These are phyloP conservation scores for Autographa gamma DNA, from an alignment of 2,888 invertebrate genomes.

Conservation along the genomic window DNA sequence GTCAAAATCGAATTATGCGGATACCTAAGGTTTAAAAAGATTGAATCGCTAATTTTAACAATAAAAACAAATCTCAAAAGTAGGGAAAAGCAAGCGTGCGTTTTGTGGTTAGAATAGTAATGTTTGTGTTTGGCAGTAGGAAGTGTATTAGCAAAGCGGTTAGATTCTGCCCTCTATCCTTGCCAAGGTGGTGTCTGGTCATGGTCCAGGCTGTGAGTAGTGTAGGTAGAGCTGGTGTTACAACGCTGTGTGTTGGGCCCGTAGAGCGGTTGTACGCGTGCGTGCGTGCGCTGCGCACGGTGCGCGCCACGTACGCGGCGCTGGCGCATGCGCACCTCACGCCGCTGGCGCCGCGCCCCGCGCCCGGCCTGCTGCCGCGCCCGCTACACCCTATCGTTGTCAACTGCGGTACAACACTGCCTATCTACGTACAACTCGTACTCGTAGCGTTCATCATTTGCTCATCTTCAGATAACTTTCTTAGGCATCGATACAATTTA, in stretches of 20 bases:
- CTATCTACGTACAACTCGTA: neutral
- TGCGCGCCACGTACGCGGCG: slow-evolving; percentile 63
- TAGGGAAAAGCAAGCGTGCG: too few species aligned
- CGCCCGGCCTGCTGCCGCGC: slow-evolving; percentile 50
- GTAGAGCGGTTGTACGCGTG: slow-evolving; percentile 56
- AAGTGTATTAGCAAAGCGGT: neutral
- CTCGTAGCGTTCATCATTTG: neutral
- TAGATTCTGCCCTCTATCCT: neutral
- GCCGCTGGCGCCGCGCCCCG: slow-evolving; percentile 52
- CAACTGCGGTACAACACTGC: slow-evolving; percentile 64
- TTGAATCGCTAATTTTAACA: too few species aligned
- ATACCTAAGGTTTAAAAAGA: too few species aligned
- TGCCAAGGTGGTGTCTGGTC: neutral
- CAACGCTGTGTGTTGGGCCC: slow-evolving; percentile 17
- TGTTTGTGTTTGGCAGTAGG: neutral
- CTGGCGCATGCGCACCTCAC: slow-evolving; percentile 60
- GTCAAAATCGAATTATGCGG: slow-evolving; percentile 7
- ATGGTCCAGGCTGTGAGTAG: neutral
- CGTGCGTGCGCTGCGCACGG: slow-evolving; percentile 50
- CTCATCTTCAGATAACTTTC: neutral
- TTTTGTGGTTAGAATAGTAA: too few species aligned
- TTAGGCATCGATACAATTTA: neutral
- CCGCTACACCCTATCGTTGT: slow-evolving; percentile 64
- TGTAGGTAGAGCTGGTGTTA: neutral
- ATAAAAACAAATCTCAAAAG: too few species aligned